These are phyloP conservation scores for Antheraea pernyi DNA, from an alignment of 1,140 invertebrate genomes.

Conservation along the genomic window DNA sequence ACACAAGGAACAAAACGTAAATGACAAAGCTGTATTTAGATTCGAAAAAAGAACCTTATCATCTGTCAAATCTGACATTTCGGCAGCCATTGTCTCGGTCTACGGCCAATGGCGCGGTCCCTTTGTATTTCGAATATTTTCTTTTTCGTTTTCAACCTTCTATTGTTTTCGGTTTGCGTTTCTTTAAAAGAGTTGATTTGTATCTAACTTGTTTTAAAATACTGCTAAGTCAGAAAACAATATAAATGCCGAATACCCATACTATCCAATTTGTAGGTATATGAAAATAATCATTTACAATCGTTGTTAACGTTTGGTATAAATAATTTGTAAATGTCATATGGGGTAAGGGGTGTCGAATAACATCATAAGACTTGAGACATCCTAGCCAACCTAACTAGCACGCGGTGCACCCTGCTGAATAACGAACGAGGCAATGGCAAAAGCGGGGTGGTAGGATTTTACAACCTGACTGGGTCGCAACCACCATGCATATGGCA, in stretches of 20 bases:
- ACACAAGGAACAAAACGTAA: neutral
- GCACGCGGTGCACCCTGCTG: too few relatives aligned
- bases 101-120: constrained; percentile 42
- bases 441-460: too few relatives aligned
- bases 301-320: too few relatives aligned
- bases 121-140: constrained; percentile 51
- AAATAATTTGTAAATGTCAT: too few relatives aligned
- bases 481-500: too few relatives aligned
- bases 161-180: constrained; percentile 35
- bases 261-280: neutral
- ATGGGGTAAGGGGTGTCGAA: too few relatives aligned
- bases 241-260: neutral
- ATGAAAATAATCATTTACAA: too few relatives aligned
- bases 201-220: constrained; percentile 9
- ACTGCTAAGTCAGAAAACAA: neutral
- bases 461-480: too few relatives aligned
- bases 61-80: constrained; percentile 51
- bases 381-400: too few relatives aligned
- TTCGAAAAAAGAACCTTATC: constrained; percentile 29
- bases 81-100: constrained; percentile 40
- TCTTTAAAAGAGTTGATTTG: constrained; percentile 26
- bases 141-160: constrained; percentile 37
- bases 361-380: too few relatives aligned
- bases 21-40: constrained; percentile 1
- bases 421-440: too few relatives aligned